These are phyloP conservation scores for Microdon myrmicae DNA, from an alignment of 2,888 invertebrate species.

Conservation along the genomic window DNA sequence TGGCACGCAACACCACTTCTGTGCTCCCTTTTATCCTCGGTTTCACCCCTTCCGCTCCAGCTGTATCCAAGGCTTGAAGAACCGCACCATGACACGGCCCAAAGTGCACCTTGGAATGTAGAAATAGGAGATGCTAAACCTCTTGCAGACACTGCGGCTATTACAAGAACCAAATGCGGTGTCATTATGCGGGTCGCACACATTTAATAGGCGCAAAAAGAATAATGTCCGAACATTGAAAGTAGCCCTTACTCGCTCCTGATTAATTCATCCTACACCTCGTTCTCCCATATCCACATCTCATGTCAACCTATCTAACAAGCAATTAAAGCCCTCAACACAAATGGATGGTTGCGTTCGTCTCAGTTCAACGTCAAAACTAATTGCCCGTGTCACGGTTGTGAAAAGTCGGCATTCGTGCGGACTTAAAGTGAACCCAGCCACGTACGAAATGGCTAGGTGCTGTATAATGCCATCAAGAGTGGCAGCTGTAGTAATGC, in stretches of 20 bases:
- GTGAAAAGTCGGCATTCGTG: conserved; percentile 4
- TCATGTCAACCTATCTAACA: conserved; percentile 48
- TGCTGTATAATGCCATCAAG: too few species aligned
- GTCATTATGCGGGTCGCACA: too few species aligned
- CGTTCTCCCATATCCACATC: conserved; percentile 38
- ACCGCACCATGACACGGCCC: too few species aligned
- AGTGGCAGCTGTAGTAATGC: background rate
- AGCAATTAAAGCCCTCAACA: conserved; percentile 52
- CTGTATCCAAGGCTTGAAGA: too few species aligned
- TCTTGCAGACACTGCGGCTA: too few species aligned
- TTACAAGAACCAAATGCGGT: too few species aligned
- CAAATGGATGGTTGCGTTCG: conserved; percentile 40
- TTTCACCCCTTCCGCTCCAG: too few species aligned
- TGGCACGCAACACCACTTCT: conserved; percentile 60
- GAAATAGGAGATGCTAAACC: conserved; percentile 9
- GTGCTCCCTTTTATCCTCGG: conserved; percentile 3
- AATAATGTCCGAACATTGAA: too few species aligned
- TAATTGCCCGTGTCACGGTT: conserved; percentile 49
- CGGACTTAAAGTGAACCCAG: too few species aligned
- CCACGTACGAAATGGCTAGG: too few species aligned
- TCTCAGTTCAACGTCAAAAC: conserved; percentile 45
- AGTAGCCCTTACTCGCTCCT: conserved; percentile 8
- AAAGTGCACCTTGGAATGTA: too few species aligned
- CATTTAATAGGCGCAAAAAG: too few species aligned
- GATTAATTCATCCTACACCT: conserved; percentile 2